phyloP scores from a whole-genome alignment of 2,888 invertebrate species.

The Alviniconcha strummeri region DNA sequence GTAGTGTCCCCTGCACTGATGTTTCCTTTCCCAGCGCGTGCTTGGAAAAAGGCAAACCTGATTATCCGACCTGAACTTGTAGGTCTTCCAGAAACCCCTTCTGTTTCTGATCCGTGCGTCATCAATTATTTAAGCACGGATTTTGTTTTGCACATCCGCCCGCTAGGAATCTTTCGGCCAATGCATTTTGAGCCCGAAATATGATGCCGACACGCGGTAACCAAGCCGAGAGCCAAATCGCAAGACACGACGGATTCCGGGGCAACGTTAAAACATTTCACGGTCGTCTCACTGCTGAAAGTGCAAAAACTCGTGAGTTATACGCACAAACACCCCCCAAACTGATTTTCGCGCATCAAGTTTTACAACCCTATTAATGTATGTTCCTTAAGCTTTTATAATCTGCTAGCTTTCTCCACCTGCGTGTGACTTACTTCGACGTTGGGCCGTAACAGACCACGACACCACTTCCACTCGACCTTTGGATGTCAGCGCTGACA shows the following conservation, averaged over 20 bases:
- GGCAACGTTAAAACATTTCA: no score
- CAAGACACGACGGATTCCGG: no score
- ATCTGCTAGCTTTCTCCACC: no score
- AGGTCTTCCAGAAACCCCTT: not conserved
- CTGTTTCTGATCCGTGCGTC: not conserved
- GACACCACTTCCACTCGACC: not conserved
- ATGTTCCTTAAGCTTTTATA: no score
- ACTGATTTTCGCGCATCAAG: not conserved
- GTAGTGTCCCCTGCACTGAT: not conserved
- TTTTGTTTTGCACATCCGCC: not conserved
- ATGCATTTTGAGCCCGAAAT: no score
- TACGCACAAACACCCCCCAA: not conserved
- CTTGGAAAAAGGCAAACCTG: not conserved
- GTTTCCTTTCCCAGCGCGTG: not conserved
- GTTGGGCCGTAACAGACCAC: constrained; percentile 1
- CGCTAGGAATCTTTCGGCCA: no score
- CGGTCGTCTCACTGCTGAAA: no score
- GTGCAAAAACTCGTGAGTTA: no score
- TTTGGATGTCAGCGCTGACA: not conserved
- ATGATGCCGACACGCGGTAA: no score
- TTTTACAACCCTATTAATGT: not conserved
- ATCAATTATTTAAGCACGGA: not conserved
- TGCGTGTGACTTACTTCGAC: not conserved
- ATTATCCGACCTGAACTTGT: not conserved
- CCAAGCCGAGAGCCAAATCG: no score